Evolutionary conservation across 2,797 vertebrate genomes (phyloP), one percentile per base, ranked within the genome.

Genomic region (Alfaro cultratus): DNA sequence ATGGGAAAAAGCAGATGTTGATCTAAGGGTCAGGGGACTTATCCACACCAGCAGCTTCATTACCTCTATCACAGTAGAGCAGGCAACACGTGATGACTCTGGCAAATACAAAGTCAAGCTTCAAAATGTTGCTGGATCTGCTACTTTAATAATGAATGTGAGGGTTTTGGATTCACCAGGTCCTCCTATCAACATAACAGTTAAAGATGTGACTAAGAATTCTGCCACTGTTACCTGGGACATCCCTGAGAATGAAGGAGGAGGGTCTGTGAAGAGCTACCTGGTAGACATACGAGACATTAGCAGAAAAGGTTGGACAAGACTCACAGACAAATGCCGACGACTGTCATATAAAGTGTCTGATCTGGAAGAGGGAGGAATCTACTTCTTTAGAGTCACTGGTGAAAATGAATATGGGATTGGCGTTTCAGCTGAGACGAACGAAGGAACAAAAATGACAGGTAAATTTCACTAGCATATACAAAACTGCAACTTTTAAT

Each of bases 121-220:
- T 85, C 97, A 97, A 93, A 99, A 99, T 80, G 88, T 93, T 73
- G 92, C 97, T 79, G 98, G 96, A 86, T 97, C 96, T 85, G 95
- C 96, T 80, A 95, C 97, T 60, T 92, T 99, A 88, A 97, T 96
- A 76, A 91, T 99, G 74, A 95, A 94, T 88, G 98, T 99, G 81
- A 98, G 96, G 91, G 98, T 99, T 83, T 94, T 99, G 88, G 99
- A 99, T 92, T 97, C 98, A 68, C 99, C 99, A 43, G 99, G 98
- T 78, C 98, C 98, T 16, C 98, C 98, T 36, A 88, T 93, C 80
- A 95, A 91, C 75, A 88, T 99, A 86, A 53, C 85, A 83, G 93
- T 98, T 51, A 98, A 96, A 90, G 97, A 99, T 1, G 89, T 99
- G 82, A 99, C 97, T 75, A 99, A 97, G 86, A 97, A 94, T 85